Evolutionary conservation across 2,888 invertebrate species (phyloP).

Genomic region (Vesta saturnalis): DNA sequence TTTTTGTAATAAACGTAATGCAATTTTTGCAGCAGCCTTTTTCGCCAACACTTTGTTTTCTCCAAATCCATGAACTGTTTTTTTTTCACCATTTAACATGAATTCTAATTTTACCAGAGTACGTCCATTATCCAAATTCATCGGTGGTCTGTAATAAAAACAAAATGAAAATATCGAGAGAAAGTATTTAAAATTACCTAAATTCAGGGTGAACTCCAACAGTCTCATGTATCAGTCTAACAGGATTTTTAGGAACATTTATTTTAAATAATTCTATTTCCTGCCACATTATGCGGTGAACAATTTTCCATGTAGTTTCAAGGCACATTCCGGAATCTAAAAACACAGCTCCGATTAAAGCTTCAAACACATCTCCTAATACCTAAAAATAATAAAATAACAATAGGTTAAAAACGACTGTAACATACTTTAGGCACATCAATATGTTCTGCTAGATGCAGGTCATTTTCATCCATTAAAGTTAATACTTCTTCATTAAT

Average conservation of each 20-base stretch:
- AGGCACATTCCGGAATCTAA: constrained; percentile 83
- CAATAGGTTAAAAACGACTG: not conserved
- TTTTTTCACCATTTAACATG: constrained; percentile 67
- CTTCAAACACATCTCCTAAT: constrained; percentile 94
- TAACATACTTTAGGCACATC: constrained; percentile 83
- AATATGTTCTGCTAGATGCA: constrained; percentile 76
- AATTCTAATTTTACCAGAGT: constrained; percentile 73
- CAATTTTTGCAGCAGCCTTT: constrained; percentile 82
- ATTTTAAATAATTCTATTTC: constrained; percentile 85
- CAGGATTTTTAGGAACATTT: constrained; percentile 89
- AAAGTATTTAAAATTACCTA: constrained; percentile 66
- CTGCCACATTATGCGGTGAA: constrained; percentile 84
- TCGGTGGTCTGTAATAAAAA: constrained; percentile 35
- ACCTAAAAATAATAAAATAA: constrained; percentile 59
- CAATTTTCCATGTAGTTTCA: constrained; percentile 80
- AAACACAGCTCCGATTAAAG: constrained; percentile 90
- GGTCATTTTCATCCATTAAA: constrained; percentile 73
- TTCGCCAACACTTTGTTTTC: constrained; percentile 76
- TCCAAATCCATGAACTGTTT: constrained; percentile 76
- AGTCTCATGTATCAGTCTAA: constrained; percentile 86
- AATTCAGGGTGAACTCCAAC: constrained; percentile 81
- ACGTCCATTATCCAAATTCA: constrained; percentile 52
- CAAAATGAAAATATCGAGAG: not conserved
- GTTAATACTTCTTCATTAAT: constrained; percentile 76
- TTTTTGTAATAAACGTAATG: constrained; percentile 66